Evolutionary conservation across 2,113 vertebrate species (phyloP).

Genomic region (Stegastes partitus): DNA sequence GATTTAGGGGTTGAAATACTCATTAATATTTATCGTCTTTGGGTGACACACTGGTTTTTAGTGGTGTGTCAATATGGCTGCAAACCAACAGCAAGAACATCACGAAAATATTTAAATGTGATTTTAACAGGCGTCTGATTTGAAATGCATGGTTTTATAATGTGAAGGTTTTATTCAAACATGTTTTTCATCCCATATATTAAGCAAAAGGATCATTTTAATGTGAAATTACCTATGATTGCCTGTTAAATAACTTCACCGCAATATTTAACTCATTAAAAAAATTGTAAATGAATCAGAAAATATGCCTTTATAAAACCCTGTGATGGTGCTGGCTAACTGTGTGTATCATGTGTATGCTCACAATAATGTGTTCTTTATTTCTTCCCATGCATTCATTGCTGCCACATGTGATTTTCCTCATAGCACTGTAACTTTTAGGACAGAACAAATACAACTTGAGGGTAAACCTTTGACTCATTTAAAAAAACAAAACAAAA

Average conservation of each 20-base stretch:
- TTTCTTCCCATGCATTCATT: not conserved
- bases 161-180: not conserved
- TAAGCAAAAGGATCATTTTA: no score
- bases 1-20: not conserved
- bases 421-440: not conserved
- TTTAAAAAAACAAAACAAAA: not conserved
- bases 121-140: no score
- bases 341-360: not conserved
- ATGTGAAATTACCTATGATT: no score
- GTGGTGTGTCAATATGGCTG: no score
- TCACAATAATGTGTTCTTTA: not conserved
- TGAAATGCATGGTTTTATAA: not conserved
- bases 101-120: not conserved
- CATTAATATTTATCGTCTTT: not conserved
- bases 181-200: no score
- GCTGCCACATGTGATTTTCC: slow-evolving; percentile 1
- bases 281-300: not conserved
- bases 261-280: not conserved
- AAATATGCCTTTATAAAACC: not conserved
- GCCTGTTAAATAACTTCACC: not conserved
- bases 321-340: not conserved
- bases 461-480: accelerated
- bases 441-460: not conserved
- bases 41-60: not conserved
- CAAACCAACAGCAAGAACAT: no score